Evolutionary conservation across 1,140 invertebrate genomes (phyloP).

Genomic region (Temnothorax longispinosus): DNA sequence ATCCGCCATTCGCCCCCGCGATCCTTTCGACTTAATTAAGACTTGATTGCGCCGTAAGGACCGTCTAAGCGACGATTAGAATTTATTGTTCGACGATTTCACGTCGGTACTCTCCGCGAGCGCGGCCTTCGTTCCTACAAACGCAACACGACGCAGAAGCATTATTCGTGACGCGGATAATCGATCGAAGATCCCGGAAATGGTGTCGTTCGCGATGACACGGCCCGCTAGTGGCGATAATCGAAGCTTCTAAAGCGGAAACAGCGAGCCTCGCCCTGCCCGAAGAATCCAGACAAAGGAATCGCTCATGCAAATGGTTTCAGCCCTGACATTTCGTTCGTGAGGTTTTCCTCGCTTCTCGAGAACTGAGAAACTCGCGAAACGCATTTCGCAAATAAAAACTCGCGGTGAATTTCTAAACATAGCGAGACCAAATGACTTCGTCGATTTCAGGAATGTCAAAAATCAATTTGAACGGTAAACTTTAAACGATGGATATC

Average conservation of each 20-base stretch:
- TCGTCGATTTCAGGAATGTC: not conserved
- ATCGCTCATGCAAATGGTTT: constrained; percentile 51
- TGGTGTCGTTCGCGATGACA: constrained; percentile 70
- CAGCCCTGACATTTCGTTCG: constrained; percentile 29
- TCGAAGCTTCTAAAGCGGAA: constrained; percentile 76
- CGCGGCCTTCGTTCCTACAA: not conserved
- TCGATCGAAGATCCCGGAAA: constrained; percentile 67
- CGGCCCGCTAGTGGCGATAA: constrained; percentile 76
- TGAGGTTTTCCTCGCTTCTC: constrained; percentile 13
- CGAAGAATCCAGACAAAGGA: constrained; percentile 69
- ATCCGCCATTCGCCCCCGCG: not conserved
- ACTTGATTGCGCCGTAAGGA: not conserved
- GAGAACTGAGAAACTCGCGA: not conserved
- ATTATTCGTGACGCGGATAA: constrained; percentile 49
- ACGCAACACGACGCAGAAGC: not conserved
- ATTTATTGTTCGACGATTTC: not conserved
- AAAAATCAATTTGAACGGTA: not conserved
- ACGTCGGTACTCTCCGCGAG: not conserved
- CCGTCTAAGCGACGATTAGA: not conserved
- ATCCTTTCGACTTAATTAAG: constrained; percentile 27
- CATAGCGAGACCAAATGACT: not conserved
- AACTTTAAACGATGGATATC: not conserved
- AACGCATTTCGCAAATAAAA: constrained; percentile 30
- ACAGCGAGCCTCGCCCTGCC: constrained; percentile 56
- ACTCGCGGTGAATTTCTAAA: constrained; percentile 16